Evolutionary conservation across 2,113 vertebrate species (phyloP).

Genomic region (Dipodomys merriami): DNA sequence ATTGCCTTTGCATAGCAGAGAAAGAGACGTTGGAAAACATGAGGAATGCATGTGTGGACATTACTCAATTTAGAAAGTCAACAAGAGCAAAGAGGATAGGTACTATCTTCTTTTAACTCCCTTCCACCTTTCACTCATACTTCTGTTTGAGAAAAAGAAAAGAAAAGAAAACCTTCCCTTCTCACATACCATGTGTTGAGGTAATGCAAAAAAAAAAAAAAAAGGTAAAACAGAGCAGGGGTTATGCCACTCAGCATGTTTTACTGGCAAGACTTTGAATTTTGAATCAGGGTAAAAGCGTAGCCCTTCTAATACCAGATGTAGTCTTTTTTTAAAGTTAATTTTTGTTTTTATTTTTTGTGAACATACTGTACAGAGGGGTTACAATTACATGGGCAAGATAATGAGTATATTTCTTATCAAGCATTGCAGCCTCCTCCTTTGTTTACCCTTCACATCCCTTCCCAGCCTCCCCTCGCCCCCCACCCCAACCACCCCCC

Average conservation of each 20-base stretch:
- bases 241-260: background rate
- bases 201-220: background rate
- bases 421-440: too few relatives aligned
- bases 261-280: background rate
- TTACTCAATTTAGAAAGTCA: background rate
- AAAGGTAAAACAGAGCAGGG: background rate
- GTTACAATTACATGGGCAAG: too few relatives aligned
- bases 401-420: too few relatives aligned
- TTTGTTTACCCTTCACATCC: too few relatives aligned
- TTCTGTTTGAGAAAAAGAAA: background rate
- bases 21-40: background rate
- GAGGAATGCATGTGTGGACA: background rate
- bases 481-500: too few relatives aligned
- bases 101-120: background rate
- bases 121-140: background rate
- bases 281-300: background rate
- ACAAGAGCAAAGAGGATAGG: background rate
- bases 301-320: background rate
- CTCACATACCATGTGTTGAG: background rate
- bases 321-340: too few relatives aligned
- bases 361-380: too few relatives aligned
- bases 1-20: conserved; percentile 13
- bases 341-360: too few relatives aligned
- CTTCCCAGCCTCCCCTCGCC: too few relatives aligned
- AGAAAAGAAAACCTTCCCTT: background rate